A percentile compares a stretch with the other conserved stretches of the same genome.
phyloP scores from a whole-genome alignment of 2,113 vertebrate genomes.

The Perca schrenkii region DNA sequence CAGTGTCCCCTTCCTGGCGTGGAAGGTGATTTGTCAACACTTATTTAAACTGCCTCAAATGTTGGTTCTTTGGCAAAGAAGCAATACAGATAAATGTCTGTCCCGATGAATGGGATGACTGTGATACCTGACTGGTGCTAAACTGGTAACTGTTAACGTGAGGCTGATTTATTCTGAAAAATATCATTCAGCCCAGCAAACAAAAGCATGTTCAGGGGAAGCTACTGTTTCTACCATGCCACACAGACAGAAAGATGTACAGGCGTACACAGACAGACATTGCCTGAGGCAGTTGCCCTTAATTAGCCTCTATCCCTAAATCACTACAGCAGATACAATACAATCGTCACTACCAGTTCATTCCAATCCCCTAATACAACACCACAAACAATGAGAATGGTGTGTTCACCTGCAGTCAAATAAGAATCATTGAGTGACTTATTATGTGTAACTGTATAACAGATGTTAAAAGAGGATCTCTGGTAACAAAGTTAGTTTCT shows the following conservation, averaged over 20 bases:
- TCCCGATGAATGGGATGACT: not conserved
- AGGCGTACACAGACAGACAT: not conserved
- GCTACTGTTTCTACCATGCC: not conserved
- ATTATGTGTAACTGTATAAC: not conserved
- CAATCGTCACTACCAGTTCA: not conserved
- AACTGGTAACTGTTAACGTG: not conserved
- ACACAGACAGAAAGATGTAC: conserved; percentile 5
- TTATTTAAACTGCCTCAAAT: not conserved
- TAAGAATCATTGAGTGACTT: not conserved
- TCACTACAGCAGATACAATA: not conserved
- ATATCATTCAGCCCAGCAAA: not conserved
- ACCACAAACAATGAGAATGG: not conserved
- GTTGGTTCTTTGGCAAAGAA: not conserved
- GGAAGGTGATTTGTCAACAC: not conserved
- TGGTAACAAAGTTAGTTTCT: not conserved
- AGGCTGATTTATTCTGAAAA: not conserved
- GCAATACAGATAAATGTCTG: not conserved
- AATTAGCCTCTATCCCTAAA: conserved; percentile 15
- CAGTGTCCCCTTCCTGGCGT: not conserved
- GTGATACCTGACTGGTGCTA: not conserved
- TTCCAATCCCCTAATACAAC: not conserved
- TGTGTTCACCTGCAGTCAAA: not conserved
- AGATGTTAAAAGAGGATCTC: not conserved
- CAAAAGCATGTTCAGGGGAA: conserved; percentile 8
- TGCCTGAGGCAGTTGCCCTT: conserved; percentile 19